A percentile compares a stretch with the other conserved stretches of the same genome.
Conservation (phyloP, 2,113 vertebrate genomes). For the Paracanthobrama guichenoti region DNA sequence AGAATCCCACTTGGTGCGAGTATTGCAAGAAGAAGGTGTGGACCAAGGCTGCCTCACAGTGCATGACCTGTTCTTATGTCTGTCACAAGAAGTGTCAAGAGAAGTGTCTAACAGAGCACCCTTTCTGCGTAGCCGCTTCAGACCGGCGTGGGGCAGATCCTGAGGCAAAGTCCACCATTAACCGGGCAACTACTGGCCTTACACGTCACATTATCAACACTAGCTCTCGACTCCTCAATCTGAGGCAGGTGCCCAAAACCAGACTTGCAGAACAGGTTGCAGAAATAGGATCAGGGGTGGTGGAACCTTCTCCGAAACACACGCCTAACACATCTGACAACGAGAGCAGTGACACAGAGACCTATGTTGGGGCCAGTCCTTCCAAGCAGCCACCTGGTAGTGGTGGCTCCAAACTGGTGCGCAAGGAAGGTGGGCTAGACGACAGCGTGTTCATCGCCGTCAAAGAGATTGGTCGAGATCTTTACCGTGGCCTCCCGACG, state of each 20-base stretch:
- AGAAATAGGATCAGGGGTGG: constrained; percentile 72
- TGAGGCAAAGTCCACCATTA: constrained; percentile 85
- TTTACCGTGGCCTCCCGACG: constrained; percentile 91
- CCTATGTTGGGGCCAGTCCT: constrained; percentile 86
- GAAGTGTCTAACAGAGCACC: constrained; percentile 89
- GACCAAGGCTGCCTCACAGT: constrained; percentile 98
- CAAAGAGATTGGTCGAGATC: constrained; percentile 94
- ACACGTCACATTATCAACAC: constrained; percentile 97
- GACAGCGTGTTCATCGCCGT: constrained; percentile 97
- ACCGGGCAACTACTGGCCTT: constrained; percentile 86
- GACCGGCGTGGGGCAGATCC: constrained; percentile 83
- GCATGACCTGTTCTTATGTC: constrained; percentile 92
- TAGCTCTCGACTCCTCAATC: constrained; percentile 91
- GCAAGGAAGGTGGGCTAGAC: constrained; percentile 91
- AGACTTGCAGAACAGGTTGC: constrained; percentile 84
- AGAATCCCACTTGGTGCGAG: constrained; percentile 97
- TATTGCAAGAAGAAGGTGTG: constrained; percentile 99
- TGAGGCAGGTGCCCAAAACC: constrained; percentile 87
- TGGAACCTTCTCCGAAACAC: constrained; percentile 91
- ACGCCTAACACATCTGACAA: constrained; percentile 97
- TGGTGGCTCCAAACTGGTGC: constrained; percentile 80
- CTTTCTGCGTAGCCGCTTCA: constrained; percentile 80
- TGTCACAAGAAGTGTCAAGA: constrained; percentile 99
- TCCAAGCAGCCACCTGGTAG: constrained; percentile 76
- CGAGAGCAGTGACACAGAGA: constrained; percentile 95